Evolutionary conservation across 1,140 invertebrate genomes (phyloP), one percentile per base, ranked within the genome.

Genomic region (Drosophila lowei): DNA sequence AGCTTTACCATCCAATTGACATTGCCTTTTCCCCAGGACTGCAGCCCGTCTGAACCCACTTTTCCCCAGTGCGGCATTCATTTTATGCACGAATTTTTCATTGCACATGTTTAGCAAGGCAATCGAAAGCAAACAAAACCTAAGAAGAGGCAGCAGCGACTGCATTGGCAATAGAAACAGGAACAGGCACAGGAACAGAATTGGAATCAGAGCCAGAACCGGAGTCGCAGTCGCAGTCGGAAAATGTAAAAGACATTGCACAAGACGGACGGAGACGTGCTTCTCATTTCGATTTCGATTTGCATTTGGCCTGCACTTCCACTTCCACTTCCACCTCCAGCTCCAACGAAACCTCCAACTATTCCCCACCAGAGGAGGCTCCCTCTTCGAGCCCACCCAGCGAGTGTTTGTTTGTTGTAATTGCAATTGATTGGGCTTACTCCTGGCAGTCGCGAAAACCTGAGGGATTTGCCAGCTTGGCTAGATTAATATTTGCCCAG

Each of bases 391-490:
- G 30, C 9, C 8, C 9, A 11, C 8, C 9, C 9, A 11, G 9
- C 15, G 15, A 34, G 34, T 67, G 64, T 67, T 67, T 67, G 64
- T 67, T 71, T 72, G 41, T 72, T 73, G 70, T 73, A 73, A 73
- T 73, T 73, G 68, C 70, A 73, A 64, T 73, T 73, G 70, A 73
- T 73, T 73, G 64, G 66, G 64, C 63, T 65, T 65, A 64, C 62
- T 65, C 18, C 44, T 42, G 58, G 9, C 34, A 49, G 30, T 49
- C 18, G 30, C 30, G 66, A 46, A 23, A 52, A 72, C 50, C 52
- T n/a, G 16, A 72, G 47, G 47, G 68, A 72, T 38, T 34, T 56
- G 50, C 57, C 9, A 62, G 61, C 44, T 43, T 41, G 59, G 58
- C 58, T 42, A 63, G 60, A 73, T 73, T 73, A 73, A 73, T 73